Evolutionary conservation across 2,113 vertebrate genomes (phyloP), one percentile per base, ranked within the genome.

Genomic region (Isurus oxyrinchus): DNA sequence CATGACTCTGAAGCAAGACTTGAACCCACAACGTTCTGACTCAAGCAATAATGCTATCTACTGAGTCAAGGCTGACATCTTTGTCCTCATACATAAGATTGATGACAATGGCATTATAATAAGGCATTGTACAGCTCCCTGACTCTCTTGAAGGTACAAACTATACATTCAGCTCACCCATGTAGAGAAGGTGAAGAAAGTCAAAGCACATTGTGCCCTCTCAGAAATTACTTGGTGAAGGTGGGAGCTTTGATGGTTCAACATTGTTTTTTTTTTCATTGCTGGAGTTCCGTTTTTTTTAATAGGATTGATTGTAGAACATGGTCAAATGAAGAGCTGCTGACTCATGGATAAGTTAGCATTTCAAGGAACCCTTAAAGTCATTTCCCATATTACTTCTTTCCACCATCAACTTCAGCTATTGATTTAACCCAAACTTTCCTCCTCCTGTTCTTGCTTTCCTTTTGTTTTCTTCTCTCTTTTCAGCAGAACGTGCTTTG

Each of bases 361-460:
- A 57, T 55, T 57, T 91, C 53, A 59, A 57, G 31, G 13, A n/a
- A 93, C 31, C 1, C 59, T 93, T 57, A 49, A 57, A 93, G 53
- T 93, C 90, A n/a, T 57, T n/a, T 93, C 90, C 57, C 90, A 93
- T 57, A 5, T 57, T 57, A 93, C 14, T 99, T 99, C 97, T 99
- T 99, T 98, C 99, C 98, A 97, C 98, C 97, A 63, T 99, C 99
- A 96, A 99, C 99, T 0, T 97, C 98, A 96, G 99, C 99, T 97
- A 99, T 99, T 96, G 99, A 99, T 96, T 97, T 98, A 53, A 99
- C 99, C 97, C 99, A 97, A 97, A 99, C 99, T 98, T 99, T 99
- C 98, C 99, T 99, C 99, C 99, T 99, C 98, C 99, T 99, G 98
- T 99, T 99, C 98, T 99, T 99, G 94, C 99, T 98, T 97, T 99